Evolutionary conservation across 2,113 vertebrate species (phyloP), one percentile per base, ranked within the genome.

Genomic region (Percina caprodes): DNA sequence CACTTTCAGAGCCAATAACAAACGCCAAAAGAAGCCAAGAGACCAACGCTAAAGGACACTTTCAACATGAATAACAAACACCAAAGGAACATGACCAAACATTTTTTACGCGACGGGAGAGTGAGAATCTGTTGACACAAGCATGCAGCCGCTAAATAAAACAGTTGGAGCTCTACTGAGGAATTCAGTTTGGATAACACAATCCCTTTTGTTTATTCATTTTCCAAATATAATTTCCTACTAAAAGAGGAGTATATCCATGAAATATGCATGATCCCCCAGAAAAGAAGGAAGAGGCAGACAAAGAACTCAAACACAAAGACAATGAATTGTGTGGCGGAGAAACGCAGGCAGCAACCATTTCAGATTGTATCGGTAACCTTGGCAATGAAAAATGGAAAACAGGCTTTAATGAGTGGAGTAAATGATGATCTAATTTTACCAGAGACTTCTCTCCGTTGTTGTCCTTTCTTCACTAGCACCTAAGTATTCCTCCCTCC

Each of bases 231-330:
- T 85, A 78, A 79, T 84, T 79, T 72, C 49, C 35, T 45, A 5
- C 74, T 67, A 70, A 84, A 87, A 62, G 70, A 74, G 48, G 69
- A 19, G 1, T 46, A 56, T 49, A 49, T 62, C 26, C 65, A 86
- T 86, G 77, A 86, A 89, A 86, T 83, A 85, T 88, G 76, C 83
- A 80, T 85, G 71, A 84, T 26, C 21, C 26, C 59, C 33, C 58
- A 1, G 6, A 51, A 59, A 69, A 52, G 15, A 24, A 45, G 45
- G n/a, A 4, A 58, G 54, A 77, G 39, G 62, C 30, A 70, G 59
- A 63, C 10, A 45, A 56, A 48, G 63, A 71, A 61, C 9, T 21
- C 62, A 52, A 67, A 66, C 13, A 39, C 33, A 77, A 5, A 61
- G n/a, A 35, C 2, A 5, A 55, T 18, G 26, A 3, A 30, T 1